Conservation (phyloP, 2,113 vertebrate species). For the Fulica atra region DNA sequence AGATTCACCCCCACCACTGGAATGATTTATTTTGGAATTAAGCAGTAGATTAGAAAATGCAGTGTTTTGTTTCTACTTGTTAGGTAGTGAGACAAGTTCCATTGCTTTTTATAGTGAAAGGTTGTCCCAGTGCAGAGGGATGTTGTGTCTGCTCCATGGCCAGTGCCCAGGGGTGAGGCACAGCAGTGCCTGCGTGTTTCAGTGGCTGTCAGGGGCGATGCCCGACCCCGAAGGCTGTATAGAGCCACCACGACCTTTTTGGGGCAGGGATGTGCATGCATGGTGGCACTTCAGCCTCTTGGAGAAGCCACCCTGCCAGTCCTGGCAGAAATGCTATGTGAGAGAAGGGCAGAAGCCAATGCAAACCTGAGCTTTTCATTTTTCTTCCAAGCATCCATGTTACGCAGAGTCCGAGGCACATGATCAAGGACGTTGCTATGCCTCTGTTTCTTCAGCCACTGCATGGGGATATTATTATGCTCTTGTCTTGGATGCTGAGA, state of each 20-base stretch:
- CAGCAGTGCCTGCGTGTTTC: background rate
- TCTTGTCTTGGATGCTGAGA: constrained; percentile 20
- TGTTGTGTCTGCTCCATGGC: background rate
- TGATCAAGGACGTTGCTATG: background rate
- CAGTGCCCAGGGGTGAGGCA: accelerated
- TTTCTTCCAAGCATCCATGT: background rate
- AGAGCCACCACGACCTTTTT: background rate
- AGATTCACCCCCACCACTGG: background rate
- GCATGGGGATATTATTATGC: background rate
- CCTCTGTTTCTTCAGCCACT: constrained; percentile 26
- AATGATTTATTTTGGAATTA: background rate
- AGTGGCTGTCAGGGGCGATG: accelerated
- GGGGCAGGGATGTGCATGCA: accelerated
- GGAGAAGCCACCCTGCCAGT: background rate
- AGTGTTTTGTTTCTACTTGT: background rate
- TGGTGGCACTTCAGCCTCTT: accelerated
- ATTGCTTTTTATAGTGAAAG: background rate
- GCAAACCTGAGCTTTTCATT: background rate
- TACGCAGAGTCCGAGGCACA: background rate
- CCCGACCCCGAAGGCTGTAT: background rate
- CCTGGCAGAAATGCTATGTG: background rate
- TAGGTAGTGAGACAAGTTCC: background rate
- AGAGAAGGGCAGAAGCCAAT: background rate
- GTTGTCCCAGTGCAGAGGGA: background rate
- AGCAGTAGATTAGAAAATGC: background rate